Conservation (phyloP, 2,113 vertebrate genomes). For the Oncorhynchus keta region DNA sequence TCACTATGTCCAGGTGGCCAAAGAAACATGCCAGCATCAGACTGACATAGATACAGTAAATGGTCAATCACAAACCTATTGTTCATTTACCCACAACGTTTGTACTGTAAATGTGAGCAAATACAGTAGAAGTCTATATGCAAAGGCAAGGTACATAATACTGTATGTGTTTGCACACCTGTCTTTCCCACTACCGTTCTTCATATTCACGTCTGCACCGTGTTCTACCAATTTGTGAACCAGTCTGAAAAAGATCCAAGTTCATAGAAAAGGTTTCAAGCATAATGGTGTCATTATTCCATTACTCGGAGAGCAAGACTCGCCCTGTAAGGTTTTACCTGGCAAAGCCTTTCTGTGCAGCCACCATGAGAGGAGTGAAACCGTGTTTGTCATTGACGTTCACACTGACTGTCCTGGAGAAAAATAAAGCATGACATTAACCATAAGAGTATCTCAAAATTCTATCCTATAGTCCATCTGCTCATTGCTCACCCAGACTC, state of each 20-base stretch:
- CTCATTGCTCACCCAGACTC: constrained; percentile 49
- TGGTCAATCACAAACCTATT: no score
- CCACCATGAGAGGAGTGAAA: constrained; percentile 73
- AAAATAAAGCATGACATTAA: background rate
- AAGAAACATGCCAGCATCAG: constrained; percentile 66
- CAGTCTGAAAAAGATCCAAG: constrained; percentile 50
- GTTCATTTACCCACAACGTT: no score
- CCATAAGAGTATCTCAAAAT: no score
- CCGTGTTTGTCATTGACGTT: no score
- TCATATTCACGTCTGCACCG: constrained; percentile 65
- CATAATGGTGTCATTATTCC: no score
- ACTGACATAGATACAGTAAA: constrained; percentile 38
- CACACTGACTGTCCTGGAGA: constrained; percentile 58
- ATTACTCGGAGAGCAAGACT: no score
- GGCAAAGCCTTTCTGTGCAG: constrained; percentile 73
- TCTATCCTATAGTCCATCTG: constrained; percentile 21
- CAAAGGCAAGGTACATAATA: background rate
- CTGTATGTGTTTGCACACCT: constrained; percentile 39
- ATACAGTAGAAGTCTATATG: no score
- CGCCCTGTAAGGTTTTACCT: constrained; percentile 45
- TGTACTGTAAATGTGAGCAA: no score
- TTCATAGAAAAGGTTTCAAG: no score
- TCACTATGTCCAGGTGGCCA: constrained; percentile 63
- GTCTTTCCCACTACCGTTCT: constrained; percentile 67
- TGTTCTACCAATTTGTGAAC: constrained; percentile 59